Evolutionary conservation across 2,797 vertebrate species (phyloP), one percentile per base, ranked within the genome.

Genomic region (Vespertilio murinus): DNA sequence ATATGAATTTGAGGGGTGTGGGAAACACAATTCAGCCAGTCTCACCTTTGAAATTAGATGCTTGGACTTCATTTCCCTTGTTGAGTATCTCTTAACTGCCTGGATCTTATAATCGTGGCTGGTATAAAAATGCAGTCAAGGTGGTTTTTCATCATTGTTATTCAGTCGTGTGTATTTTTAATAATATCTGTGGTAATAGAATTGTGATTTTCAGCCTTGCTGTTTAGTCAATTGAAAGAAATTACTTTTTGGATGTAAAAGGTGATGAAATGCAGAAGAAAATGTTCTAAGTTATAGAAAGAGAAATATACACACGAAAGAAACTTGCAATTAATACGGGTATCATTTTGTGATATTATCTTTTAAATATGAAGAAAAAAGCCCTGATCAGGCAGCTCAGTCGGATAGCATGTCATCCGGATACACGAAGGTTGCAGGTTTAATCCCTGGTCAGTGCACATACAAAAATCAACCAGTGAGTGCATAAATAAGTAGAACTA

Each of bases 1-100:
- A 38, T 28, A 35, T 38, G 38, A 73, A 83, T 33, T 30, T 25
- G 2, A 77, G 74, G 47, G 25, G 20, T 10, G 8, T 5, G 30
- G 28, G 35, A 33, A 52, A 54, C 7, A 10, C 23, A 88, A 13
- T 56, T 80, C 23, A 16, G 12, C 47, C 35, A 49, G 45, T 11
- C 45, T 94, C 40, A 80, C 79, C 82, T 90, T 93, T 92, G 85
- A 93, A 97, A 85, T 79, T 85, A 85, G 52, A 20, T 33, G 61
- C 45, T 75, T 75, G 40, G 20, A 88, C 88, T 78, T 71, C 81
- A 92, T 90, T 90, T 90, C 59, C 25, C 25, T 59, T 30, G 56
- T 30, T 59, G 56, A 59, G 25, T 59, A 28, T 59, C 28, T 59
- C 25, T 59, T 14, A 30, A 6, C 12, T 59, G 56, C 56, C 56